Evolutionary conservation across 2,888 invertebrate species (phyloP), one percentile per base, ranked within the genome.

Genomic region (Drosophila formosana): DNA sequence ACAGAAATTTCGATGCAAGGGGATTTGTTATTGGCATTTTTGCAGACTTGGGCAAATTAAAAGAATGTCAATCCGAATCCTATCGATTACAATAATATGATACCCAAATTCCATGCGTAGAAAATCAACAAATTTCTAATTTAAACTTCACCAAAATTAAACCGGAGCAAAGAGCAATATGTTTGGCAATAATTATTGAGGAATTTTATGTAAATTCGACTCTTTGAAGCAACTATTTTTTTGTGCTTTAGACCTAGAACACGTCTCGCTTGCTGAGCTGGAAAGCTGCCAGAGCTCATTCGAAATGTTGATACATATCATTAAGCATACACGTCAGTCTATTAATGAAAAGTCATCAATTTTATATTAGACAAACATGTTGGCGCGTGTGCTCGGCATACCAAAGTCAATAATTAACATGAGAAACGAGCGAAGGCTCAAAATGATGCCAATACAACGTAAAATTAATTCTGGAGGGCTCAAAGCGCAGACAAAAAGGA

Each of bases 321-420:
- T 34, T 57, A 43, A 32, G n/a, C 45, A 18, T 50, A 13, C 28
- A n/a, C 7, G 43, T 34, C 28, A 60, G 11, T 43, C 32, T 47
- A 57, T 76, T 73, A 78, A 71, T 66, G 73, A 76, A 63, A 71
- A 72, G 61, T 61, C 79, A 83, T 83, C 68, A 74, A 81, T 79
- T 74, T 72, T 68, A 65, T 72, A 74, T 76, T 58, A 57, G 50
- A n/a, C 63, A 66, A 50, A 57, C 43, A 61, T 55, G 53, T 13
- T 56, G 49, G 43, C 58, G 63, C 55, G 64, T 82, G 79, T 77
- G 84, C 55, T 11, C 26, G 37, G 78, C 69, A 80, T 82, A 65
- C 70, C 46, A 70, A 80, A 63, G 46, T 47, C 45, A 68, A 72
- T 80, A 80, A 78, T 80, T 78, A 78, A 66, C 60, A 60, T 50